phyloP scores from a whole-genome alignment of 2,113 vertebrate genomes.

The Fregetta grallaria region DNA sequence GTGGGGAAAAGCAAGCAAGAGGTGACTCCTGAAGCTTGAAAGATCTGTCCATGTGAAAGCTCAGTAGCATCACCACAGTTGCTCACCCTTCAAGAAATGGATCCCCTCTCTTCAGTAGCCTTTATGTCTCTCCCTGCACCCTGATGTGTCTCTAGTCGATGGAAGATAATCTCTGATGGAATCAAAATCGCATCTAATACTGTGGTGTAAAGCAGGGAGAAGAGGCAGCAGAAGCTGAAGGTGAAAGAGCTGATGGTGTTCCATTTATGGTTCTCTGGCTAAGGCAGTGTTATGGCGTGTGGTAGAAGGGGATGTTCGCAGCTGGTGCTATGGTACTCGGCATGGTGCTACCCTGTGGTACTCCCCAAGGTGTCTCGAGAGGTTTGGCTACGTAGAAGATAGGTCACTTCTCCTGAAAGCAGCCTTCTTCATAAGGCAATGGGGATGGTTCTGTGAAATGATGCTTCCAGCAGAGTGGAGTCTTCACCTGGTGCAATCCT shows the following conservation, averaged over 20 bases:
- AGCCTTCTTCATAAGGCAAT: accelerated
- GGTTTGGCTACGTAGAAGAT: neutral
- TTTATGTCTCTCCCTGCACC: neutral
- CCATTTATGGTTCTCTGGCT: neutral
- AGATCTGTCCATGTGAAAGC: neutral
- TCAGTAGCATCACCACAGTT: neutral
- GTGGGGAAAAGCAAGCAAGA: neutral
- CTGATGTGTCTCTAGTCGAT: neutral
- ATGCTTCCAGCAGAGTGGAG: neutral
- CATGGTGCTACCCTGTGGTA: neutral
- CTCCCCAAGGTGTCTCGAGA: neutral
- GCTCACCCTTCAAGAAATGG: neutral
- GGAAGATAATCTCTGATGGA: neutral
- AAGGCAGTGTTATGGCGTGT: neutral
- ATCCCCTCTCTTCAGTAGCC: neutral
- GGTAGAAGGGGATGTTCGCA: neutral
- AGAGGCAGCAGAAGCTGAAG: neutral
- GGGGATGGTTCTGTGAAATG: neutral
- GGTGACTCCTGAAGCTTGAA: neutral
- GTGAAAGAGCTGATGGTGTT: neutral
- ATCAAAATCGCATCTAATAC: neutral
- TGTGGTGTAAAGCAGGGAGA: neutral
- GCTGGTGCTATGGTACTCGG: neutral
- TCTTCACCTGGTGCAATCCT: neutral
- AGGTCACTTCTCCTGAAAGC: neutral